Base-by-base conservation (phyloP, 92 coral and sea anemone genomes). In the Hydrozoanthus gracilis region DNA sequence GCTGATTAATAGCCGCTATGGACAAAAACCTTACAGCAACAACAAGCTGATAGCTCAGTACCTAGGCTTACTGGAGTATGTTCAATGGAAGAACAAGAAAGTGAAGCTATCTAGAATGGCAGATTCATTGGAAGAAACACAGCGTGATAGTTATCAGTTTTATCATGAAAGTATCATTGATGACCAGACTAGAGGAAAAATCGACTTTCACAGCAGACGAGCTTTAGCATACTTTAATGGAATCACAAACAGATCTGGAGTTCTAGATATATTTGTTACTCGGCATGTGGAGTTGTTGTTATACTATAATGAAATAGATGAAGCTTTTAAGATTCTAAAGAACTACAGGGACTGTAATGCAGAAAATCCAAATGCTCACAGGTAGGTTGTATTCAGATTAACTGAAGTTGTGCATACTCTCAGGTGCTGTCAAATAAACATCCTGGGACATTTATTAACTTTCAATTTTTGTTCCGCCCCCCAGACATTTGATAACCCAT, bases 341-440 rank as follows among this genome's bases (percentile, higher is more conserved):
- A 67, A 82, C 55, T 96, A 96, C 91, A 91, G 88, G 78, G 94
- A 88, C 8, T 93, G 82, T 64, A 95, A 96, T 79, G 91, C 93
- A 2, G 96, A 90, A 4, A 96, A 96, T 72, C 99, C 96, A 17
- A 96, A 96, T 83, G 87, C 99, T 47, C 95, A 95, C 90, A 93
- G 99, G 99, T 95, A 88, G 15, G 82, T 20, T 10, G 3, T 62
- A 35, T 16, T 12, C 8, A 7, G 61, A 54, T 8, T 54, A 54
- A 27, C 39, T 27, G 39, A 27, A 27, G 39, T 27, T 27, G 39
- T 27, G 39, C 39, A 27, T 27, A 27, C 39, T 27, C 39, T 27
- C 39, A 27, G 39, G 39, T 27, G 39, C 39, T 27, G 39, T 27
- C 39, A 27, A 27, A 27, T 27, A 27, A 27, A 27, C 39, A 27